Evolutionary conservation across 2,888 invertebrate species (phyloP).

Genomic region (Achlya flavicornis): DNA sequence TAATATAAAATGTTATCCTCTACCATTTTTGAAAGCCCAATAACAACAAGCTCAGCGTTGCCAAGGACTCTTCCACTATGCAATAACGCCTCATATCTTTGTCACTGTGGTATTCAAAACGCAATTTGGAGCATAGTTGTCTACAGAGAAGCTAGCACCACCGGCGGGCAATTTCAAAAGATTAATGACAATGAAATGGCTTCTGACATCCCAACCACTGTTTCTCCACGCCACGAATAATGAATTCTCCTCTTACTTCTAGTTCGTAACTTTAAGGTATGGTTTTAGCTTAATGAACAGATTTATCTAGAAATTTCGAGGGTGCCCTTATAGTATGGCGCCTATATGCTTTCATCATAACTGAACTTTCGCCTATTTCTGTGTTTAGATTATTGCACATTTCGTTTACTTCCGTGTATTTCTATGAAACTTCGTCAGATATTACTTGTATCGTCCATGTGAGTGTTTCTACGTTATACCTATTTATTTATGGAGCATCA

Average conservation of each 20-base stretch:
- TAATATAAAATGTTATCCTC: not conserved
- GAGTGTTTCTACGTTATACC: too few relatives aligned
- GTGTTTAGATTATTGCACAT: not conserved
- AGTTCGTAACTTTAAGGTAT: constrained; percentile 18
- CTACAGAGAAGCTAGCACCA: constrained; percentile 18
- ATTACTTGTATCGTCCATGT: too few relatives aligned
- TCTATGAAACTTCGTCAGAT: too few relatives aligned
- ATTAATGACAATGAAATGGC: constrained; percentile 43
- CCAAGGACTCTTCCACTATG: constrained; percentile 18
- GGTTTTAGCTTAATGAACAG: not conserved
- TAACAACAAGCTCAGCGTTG: constrained; percentile 9
- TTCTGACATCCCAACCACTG: constrained; percentile 43
- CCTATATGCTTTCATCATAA: not conserved
- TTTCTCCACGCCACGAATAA: constrained; percentile 27
- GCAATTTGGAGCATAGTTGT: constrained; percentile 46
- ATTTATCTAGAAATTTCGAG: too few relatives aligned
- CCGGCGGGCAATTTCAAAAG: constrained; percentile 47
- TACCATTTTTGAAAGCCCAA: not conserved
- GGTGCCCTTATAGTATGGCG: too few relatives aligned
- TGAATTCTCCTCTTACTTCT: constrained; percentile 31
- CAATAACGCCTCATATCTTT: constrained; percentile 12
- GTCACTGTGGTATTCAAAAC: constrained; percentile 44
- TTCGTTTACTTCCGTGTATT: too few relatives aligned
- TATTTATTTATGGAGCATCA: too few relatives aligned
- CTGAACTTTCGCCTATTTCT: not conserved